These are phyloP conservation scores for Parelbella ahira DNA, from an alignment of 2,888 invertebrate genomes.

Conservation along the genomic window DNA sequence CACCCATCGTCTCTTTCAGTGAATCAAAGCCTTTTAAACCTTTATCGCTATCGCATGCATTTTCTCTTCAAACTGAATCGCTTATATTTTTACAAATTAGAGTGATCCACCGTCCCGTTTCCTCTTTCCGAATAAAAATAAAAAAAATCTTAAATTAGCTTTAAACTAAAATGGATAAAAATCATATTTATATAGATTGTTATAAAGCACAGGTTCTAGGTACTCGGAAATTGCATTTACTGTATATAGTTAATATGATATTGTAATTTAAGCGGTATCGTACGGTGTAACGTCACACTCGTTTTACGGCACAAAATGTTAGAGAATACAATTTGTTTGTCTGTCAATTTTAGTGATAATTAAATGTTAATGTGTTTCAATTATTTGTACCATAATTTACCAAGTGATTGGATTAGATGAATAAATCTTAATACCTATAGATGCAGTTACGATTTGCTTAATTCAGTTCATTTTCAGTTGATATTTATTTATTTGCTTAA, in stretches of 20 bases:
- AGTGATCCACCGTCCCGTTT: constrained; percentile 77
- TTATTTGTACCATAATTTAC: constrained; percentile 61
- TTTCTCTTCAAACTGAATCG: constrained; percentile 43
- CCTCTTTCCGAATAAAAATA: constrained; percentile 71
- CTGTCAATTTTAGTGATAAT: constrained; percentile 75
- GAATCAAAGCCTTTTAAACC: constrained; percentile 22
- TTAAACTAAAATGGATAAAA: constrained; percentile 62
- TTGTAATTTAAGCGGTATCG: constrained; percentile 65
- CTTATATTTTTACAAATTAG: constrained; percentile 68
- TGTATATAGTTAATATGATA: constrained; percentile 74
- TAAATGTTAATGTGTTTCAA: constrained; percentile 50
- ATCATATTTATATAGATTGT: constrained; percentile 79
- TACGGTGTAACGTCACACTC: constrained; percentile 75
- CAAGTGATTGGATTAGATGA: constrained; percentile 10
- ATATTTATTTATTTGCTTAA: constrained; percentile 12
- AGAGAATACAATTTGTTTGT: constrained; percentile 69
- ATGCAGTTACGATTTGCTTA: constrained; percentile 27
- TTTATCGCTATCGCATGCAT: constrained; percentile 39
- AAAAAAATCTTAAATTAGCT: constrained; percentile 68
- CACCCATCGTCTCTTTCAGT: constrained; percentile 23
- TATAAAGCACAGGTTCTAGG: constrained; percentile 79
- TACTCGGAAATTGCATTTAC: constrained; percentile 74
- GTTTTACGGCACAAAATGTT: constrained; percentile 80
- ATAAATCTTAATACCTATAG: constrained; percentile 28
- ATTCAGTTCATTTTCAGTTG: too few relatives aligned